phyloP scores from a whole-genome alignment of 2,888 invertebrate species.

The Lydus trimaculatus region DNA sequence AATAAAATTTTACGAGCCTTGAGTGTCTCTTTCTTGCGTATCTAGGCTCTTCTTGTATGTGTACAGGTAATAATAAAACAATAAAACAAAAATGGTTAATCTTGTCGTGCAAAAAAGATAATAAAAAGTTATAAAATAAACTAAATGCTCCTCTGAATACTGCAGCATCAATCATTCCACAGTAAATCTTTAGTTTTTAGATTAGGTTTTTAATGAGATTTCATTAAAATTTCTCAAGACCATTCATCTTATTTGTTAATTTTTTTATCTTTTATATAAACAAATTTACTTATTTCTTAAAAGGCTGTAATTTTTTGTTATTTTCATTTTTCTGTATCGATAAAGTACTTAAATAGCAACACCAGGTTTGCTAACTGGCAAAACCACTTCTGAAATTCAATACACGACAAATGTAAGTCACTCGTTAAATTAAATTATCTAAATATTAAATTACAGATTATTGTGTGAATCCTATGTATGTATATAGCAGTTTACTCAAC shows the following conservation, averaged over 20 bases:
- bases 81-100: neutral
- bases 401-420: constrained; percentile 41
- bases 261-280: constrained; percentile 11
- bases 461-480: neutral
- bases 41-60: neutral
- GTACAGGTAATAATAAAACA: neutral
- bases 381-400: constrained; percentile 43
- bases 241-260: constrained; percentile 47
- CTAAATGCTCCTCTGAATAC: neutral
- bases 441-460: constrained; percentile 29
- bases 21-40: neutral
- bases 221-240: constrained; percentile 44
- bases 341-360: constrained; percentile 26
- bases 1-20: constrained; percentile 55
- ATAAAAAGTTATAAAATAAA: neutral
- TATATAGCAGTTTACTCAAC: too few relatives aligned
- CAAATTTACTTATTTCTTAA: neutral
- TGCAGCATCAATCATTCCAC: neutral
- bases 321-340: neutral
- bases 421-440: constrained; percentile 41
- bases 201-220: constrained; percentile 47
- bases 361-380: constrained; percentile 34
- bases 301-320: neutral
- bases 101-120: too few relatives aligned
- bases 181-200: constrained; percentile 23